A percentile compares a stretch with the other conserved stretches of the same genome.
phyloP scores from a whole-genome alignment of 1,140 invertebrate genomes.

The Aethina tumida region DNA sequence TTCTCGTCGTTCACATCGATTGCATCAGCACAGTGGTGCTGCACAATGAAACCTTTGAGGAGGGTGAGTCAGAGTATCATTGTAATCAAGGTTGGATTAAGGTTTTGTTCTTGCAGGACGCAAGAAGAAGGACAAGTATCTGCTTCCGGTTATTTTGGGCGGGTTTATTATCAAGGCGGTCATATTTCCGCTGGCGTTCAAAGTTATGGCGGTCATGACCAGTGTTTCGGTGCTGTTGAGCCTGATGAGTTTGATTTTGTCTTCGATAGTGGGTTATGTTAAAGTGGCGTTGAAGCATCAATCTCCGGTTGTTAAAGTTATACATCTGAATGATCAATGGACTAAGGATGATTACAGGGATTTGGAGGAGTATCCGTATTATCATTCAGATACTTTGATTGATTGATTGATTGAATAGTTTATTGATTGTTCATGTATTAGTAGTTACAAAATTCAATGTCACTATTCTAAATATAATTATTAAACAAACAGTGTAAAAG shows the following conservation, averaged over 20 bases:
- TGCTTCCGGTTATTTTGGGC: slow-evolving; percentile 15
- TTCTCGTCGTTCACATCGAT: too few species aligned
- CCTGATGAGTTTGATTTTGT: slow-evolving; percentile 23
- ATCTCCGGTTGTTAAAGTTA: slow-evolving; percentile 6
- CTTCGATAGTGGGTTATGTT: slow-evolving; percentile 25
- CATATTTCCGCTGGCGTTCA: slow-evolving; percentile 26
- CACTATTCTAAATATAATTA: too few species aligned
- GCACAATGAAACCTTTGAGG: too few species aligned
- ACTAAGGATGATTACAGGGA: slow-evolving; percentile 12
- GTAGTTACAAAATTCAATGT: too few species aligned
- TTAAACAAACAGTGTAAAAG: too few species aligned
- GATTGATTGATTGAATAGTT: too few species aligned
- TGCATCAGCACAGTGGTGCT: too few species aligned
- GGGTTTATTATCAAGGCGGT: slow-evolving; percentile 27
- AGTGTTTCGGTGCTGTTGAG: slow-evolving; percentile 25
- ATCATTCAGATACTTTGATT: too few species aligned
- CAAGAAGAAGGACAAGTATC: slow-evolving; percentile 19
- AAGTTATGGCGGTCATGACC: slow-evolving; percentile 29
- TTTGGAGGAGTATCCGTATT: too few species aligned
- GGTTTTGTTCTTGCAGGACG: slow-evolving; percentile 12
- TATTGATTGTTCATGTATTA: too few species aligned
- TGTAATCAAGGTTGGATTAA: too few species aligned
- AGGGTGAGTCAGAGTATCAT: too few species aligned
- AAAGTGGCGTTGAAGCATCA: slow-evolving; percentile 11
- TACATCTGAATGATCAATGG: slow-evolving; percentile 5